Evolutionary conservation across 2,113 vertebrate genomes (phyloP).

Genomic region (Sitta europaea): DNA sequence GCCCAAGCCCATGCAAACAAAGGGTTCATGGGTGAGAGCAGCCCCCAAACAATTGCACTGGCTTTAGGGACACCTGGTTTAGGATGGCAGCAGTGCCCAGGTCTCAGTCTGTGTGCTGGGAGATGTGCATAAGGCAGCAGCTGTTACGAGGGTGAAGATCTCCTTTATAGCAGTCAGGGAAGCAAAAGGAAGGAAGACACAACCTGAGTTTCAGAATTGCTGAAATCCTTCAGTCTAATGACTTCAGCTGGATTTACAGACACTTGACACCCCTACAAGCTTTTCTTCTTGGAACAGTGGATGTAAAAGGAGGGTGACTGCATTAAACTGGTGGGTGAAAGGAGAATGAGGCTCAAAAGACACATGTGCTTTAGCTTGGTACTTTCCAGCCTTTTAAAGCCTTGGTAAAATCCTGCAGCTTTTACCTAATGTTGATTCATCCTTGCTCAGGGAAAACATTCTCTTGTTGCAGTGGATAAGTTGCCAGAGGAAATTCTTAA

Average conservation of each 20-base stretch:
- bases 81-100: neutral
- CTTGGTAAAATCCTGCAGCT: neutral
- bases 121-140: neutral
- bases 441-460: conserved; percentile 23
- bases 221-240: neutral
- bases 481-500: conserved; percentile 54
- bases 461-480: neutral
- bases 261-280: neutral
- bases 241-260: neutral
- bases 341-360: neutral
- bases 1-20: neutral
- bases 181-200: neutral
- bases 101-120: rapidly evolving
- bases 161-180: neutral
- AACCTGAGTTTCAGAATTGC: neutral
- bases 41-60: neutral
- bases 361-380: neutral
- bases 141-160: neutral
- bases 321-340: neutral
- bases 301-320: neutral
- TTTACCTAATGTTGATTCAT: neutral
- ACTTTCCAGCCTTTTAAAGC: conserved; percentile 9
- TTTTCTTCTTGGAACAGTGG: neutral
- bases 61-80: neutral
- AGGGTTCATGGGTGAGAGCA: neutral